phyloP scores from a whole-genome alignment of 2,797 vertebrate species.

The Sebastes steindachneri region DNA sequence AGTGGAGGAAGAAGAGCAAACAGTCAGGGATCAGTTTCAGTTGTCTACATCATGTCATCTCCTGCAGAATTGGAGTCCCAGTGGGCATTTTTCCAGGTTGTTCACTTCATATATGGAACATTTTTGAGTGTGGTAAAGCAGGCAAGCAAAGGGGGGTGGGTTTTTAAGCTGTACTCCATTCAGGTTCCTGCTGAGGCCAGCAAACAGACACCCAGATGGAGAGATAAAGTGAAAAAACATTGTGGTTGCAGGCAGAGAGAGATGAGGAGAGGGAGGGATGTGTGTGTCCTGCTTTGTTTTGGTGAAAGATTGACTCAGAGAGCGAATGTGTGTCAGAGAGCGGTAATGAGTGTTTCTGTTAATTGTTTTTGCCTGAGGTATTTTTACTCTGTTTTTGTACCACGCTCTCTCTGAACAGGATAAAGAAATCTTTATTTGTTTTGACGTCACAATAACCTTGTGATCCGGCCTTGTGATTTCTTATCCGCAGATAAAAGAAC shows the following conservation, averaged over 20 bases:
- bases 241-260: constrained; percentile 11
- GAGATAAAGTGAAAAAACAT: constrained; percentile 38
- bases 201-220: constrained; percentile 38
- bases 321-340: constrained; percentile 44
- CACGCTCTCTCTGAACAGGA: background rate
- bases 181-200: constrained; percentile 46
- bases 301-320: constrained; percentile 34
- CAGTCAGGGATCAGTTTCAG: constrained; percentile 9
- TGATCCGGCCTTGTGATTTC: constrained; percentile 13
- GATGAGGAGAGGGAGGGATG: background rate
- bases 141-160: background rate
- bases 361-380: constrained; percentile 43
- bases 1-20: constrained; percentile 4
- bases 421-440: constrained; percentile 1
- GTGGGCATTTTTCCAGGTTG: background rate
- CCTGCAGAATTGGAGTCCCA: background rate
- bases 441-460: constrained; percentile 12
- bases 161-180: constrained; percentile 8
- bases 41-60: constrained; percentile 8
- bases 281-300: constrained; percentile 31
- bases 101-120: background rate
- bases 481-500: background rate
- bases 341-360: constrained; percentile 28
- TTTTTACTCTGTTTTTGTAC: constrained; percentile 18
- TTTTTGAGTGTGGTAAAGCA: constrained; percentile 15